Percentiles rank a stretch among this genome's conserved stretches.
These are phyloP conservation scores for Diplolepis rosae DNA, from an alignment of 2,888 invertebrate species.

Conservation along the genomic window DNA sequence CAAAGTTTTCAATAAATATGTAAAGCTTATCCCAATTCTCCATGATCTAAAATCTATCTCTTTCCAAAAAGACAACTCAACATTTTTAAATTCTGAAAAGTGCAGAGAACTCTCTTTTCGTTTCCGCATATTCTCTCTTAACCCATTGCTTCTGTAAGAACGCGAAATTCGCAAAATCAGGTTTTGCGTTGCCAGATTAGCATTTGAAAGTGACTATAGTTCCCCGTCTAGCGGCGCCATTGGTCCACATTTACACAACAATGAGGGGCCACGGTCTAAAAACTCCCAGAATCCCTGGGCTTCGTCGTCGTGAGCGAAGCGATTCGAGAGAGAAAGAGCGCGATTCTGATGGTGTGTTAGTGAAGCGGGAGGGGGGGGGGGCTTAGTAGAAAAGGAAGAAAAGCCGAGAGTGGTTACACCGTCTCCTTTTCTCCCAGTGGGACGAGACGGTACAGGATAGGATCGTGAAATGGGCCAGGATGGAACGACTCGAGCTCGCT, in stretches of 20 bases:
- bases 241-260: slow-evolving; percentile 73
- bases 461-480: slow-evolving; percentile 51
- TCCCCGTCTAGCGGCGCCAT: slow-evolving; percentile 70
- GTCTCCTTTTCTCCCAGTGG: slow-evolving; percentile 56
- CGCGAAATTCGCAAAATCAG: slow-evolving; percentile 67
- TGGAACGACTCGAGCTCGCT: slow-evolving; percentile 54
- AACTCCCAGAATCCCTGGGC: slow-evolving; percentile 69
- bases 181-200: slow-evolving; percentile 66
- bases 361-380: slow-evolving; percentile 35
- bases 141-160: slow-evolving; percentile 12
- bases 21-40: too few relatives aligned
- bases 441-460: slow-evolving; percentile 47
- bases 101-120: slow-evolving; percentile 22
- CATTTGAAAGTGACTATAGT: slow-evolving; percentile 68
- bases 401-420: slow-evolving; percentile 42
- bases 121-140: slow-evolving; percentile 29
- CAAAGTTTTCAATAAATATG: too few relatives aligned
- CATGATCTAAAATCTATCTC: too few relatives aligned
- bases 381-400: slow-evolving; percentile 47
- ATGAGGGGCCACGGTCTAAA: slow-evolving; percentile 70
- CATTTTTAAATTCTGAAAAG: not conserved
- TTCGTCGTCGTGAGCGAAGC: slow-evolving; percentile 40
- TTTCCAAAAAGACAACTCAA: too few relatives aligned
- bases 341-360: slow-evolving; percentile 30
- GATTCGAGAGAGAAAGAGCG: slow-evolving; percentile 46